Percentiles rank a stretch among this genome's conserved stretches.
phyloP scores from a whole-genome alignment of 2,797 vertebrate species.

The Taeniopygia guttata region DNA sequence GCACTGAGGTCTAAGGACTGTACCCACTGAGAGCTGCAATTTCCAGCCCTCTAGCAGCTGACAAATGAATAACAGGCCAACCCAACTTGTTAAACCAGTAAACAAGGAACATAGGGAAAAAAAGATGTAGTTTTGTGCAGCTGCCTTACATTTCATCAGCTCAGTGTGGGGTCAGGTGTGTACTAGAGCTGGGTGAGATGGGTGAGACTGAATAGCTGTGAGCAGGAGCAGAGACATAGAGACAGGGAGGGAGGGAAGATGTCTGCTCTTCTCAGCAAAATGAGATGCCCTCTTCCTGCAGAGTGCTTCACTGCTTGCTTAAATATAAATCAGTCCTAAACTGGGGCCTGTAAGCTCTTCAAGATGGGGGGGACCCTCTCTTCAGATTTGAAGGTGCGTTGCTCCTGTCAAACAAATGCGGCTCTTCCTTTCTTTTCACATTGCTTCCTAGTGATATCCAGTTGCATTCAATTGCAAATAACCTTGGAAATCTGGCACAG shows the following conservation, averaged over 20 bases:
- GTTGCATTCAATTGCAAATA: not conserved
- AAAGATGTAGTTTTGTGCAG: not conserved
- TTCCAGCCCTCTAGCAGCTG: not conserved
- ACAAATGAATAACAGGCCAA: not conserved
- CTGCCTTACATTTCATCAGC: not conserved
- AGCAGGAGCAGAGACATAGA: not conserved
- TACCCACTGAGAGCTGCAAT: not conserved
- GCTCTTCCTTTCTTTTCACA: not conserved
- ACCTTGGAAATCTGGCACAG: not conserved
- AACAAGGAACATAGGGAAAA: not conserved
- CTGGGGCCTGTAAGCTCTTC: not conserved
- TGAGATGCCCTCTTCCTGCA: not conserved
- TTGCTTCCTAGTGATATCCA: not conserved
- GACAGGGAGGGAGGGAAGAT: not conserved
- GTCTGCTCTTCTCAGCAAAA: not conserved
- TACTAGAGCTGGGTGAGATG: not conserved
- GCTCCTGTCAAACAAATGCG: not conserved
- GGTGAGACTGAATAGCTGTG: not conserved
- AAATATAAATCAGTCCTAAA: not conserved
- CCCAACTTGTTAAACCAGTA: not conserved
- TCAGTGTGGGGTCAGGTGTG: not conserved
- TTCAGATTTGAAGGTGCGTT: not conserved
- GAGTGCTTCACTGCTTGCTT: not conserved
- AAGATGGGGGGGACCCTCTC: not conserved
- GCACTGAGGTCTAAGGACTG: not conserved